Conservation (phyloP, 2,888 invertebrate genomes). For the Neoascia interrupta region DNA sequence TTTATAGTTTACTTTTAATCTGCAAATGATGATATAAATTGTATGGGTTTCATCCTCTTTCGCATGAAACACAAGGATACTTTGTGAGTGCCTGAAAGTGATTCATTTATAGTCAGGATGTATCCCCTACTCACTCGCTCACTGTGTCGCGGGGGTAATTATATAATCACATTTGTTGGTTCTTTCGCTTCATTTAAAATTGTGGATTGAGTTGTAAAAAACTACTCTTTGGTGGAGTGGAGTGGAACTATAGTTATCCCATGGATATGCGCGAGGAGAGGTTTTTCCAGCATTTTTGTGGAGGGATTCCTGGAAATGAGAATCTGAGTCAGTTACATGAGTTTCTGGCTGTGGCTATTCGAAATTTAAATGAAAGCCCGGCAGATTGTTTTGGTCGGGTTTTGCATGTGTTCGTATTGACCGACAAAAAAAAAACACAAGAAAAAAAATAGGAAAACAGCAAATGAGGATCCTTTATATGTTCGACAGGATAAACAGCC, state of each 20-base stretch:
- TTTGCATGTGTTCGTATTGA: conserved; percentile 52
- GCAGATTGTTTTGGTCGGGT: conserved; percentile 65
- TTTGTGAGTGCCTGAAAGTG: too few relatives aligned
- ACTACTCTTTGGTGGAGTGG: background rate
- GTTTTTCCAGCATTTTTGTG: conserved; percentile 22
- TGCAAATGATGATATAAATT: conserved; percentile 37
- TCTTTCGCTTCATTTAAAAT: conserved; percentile 62
- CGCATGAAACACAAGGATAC: background rate
- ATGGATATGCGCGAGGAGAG: background rate
- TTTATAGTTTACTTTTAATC: conserved; percentile 20
- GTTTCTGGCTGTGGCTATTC: conserved; percentile 32
- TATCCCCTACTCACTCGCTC: background rate
- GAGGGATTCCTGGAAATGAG: conserved; percentile 12
- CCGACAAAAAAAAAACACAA: too few relatives aligned
- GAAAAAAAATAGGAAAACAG: too few relatives aligned
- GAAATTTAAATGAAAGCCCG: conserved; percentile 62
- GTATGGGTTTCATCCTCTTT: conserved; percentile 3
- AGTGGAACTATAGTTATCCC: too few relatives aligned
- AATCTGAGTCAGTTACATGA: conserved; percentile 45
- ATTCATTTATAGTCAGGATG: too few relatives aligned
- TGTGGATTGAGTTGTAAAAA: conserved; percentile 29
- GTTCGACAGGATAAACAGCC: too few relatives aligned
- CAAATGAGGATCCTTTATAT: too few relatives aligned
- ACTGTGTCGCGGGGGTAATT: conserved; percentile 60
- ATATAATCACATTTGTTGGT: conserved; percentile 66